These are phyloP conservation scores for Caranx ignobilis DNA, from an alignment of 2,113 vertebrate genomes.

Conservation along the genomic window DNA sequence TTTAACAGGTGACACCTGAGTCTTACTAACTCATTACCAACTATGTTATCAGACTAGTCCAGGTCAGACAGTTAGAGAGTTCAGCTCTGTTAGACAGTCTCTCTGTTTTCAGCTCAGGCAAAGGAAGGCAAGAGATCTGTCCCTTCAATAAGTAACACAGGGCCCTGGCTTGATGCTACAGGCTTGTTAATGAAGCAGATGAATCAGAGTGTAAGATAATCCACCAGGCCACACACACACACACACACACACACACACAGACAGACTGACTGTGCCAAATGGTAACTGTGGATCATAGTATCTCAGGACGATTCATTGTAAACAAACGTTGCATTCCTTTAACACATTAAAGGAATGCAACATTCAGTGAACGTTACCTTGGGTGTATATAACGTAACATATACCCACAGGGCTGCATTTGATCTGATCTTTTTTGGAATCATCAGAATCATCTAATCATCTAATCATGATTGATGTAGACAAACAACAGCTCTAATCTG, in stretches of 20 bases:
- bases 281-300: conserved; percentile 26
- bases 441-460: background rate
- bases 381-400: background rate
- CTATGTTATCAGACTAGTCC: too few species aligned
- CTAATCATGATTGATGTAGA: background rate
- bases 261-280: conserved; percentile 32
- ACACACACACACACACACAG: conserved; percentile 20
- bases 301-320: background rate
- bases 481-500: background rate
- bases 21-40: background rate
- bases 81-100: conserved; percentile 23
- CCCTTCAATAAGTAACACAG: conserved; percentile 75
- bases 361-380: background rate
- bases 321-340: too few species aligned
- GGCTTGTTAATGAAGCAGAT: conserved; percentile 53
- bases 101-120: conserved; percentile 51
- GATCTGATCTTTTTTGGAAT: background rate
- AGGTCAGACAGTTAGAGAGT: conserved; percentile 1
- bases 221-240: conserved; percentile 32
- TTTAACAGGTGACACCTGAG: background rate
- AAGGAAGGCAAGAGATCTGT: conserved; percentile 71
- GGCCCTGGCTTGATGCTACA: conserved; percentile 50
- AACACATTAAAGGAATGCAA: too few species aligned
- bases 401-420: background rate
- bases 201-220: conserved; percentile 74